phyloP scores from a whole-genome alignment of 37 sponge, comb jelly and placozoan species.

The Mnemiopsis leidyi region DNA sequence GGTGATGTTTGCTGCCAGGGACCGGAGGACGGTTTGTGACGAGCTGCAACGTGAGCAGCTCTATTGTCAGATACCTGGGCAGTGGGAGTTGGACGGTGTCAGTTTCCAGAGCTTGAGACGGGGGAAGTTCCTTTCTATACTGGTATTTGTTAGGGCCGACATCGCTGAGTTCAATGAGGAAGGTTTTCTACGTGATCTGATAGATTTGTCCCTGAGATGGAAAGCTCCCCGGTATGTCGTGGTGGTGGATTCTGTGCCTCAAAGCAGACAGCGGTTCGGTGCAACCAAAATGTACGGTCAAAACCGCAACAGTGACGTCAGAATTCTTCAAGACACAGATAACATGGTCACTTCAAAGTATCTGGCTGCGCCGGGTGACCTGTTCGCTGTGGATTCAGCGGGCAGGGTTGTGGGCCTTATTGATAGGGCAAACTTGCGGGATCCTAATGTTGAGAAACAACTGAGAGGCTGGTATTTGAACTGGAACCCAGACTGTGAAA shows the following conservation, averaged over 20 bases:
- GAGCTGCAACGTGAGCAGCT: slow-evolving; percentile 11
- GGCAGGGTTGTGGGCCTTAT: neutral
- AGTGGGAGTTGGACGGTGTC: slow-evolving; percentile 9
- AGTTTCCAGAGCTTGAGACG: neutral
- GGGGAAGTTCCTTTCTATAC: neutral
- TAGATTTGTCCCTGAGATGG: neutral
- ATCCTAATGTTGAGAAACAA: neutral
- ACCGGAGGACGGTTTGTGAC: slow-evolving; percentile 29
- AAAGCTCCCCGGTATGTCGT: slow-evolving; percentile 13
- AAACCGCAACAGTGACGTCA: neutral
- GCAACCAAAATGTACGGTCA: neutral
- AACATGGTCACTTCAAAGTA: slow-evolving; percentile 15
- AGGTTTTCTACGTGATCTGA: slow-evolving; percentile 2
- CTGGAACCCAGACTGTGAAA: neutral
- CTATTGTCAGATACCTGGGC: neutral
- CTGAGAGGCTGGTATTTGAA: neutral
- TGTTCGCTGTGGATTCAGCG: neutral
- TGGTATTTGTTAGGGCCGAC: slow-evolving; percentile 25
- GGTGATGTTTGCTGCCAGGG: neutral
- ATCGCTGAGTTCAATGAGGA: neutral
- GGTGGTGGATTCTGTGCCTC: neutral
- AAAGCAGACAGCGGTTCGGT: neutral
- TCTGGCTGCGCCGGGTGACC: neutral
- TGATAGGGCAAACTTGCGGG: neutral
- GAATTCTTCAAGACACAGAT: neutral